Evolutionary conservation across 2,113 vertebrate genomes (phyloP).

Genomic region (Mus pahari): DNA sequence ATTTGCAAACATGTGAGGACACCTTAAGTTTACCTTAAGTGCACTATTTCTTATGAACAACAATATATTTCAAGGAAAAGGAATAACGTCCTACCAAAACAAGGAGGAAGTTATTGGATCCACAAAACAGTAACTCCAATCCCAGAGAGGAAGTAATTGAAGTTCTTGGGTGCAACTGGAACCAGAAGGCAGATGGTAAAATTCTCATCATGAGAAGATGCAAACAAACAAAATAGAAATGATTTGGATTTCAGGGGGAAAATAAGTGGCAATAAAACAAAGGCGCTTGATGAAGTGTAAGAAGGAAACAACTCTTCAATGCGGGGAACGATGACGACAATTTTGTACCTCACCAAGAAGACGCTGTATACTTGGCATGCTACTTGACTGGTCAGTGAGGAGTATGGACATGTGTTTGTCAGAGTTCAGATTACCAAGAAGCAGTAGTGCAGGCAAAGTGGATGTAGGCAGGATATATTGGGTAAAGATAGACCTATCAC

Average conservation of each 20-base stretch:
- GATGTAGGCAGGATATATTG: background rate
- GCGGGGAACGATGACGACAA: background rate
- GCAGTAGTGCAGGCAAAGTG: background rate
- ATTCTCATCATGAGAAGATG: background rate
- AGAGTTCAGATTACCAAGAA: background rate
- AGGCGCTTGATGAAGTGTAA: background rate
- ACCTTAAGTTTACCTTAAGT: conserved; percentile 11
- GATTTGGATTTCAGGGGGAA: background rate
- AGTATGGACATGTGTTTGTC: background rate
- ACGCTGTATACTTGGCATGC: background rate
- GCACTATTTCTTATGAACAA: background rate
- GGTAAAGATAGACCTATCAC: background rate
- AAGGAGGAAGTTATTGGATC: background rate
- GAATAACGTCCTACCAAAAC: background rate
- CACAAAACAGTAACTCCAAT: background rate
- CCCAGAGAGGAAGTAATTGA: background rate
- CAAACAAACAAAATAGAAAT: background rate
- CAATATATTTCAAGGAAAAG: conserved; percentile 18
- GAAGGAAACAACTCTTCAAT: conserved; percentile 3
- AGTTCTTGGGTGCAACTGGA: background rate
- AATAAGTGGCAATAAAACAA: conserved; percentile 31
- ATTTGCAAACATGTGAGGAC: conserved; percentile 1
- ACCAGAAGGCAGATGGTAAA: background rate
- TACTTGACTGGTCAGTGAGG: background rate
- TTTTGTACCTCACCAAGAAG: background rate